These are phyloP conservation scores for Drosophila gunungcola DNA, from an alignment of 1,140 invertebrate genomes.

Conservation along the genomic window DNA sequence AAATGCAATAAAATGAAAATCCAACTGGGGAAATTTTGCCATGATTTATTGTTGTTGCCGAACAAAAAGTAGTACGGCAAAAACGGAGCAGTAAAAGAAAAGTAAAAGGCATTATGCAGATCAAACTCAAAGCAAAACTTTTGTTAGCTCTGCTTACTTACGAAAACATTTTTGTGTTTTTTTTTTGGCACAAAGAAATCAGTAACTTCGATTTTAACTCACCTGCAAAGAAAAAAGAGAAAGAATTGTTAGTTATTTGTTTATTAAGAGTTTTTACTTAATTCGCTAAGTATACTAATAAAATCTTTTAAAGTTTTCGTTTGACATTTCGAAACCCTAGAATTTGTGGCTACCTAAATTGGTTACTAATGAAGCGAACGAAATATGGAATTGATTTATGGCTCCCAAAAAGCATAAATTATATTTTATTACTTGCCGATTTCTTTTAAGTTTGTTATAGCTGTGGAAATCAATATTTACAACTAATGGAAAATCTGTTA, in stretches of 20 bases:
- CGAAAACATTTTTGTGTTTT: constrained; percentile 50
- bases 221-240: constrained; percentile 50
- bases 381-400: constrained; percentile 20
- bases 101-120: constrained; percentile 71
- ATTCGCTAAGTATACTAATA: background rate
- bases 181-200: constrained; percentile 15
- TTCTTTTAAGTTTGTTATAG: background rate
- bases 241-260: constrained; percentile 8
- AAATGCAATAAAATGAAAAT: constrained; percentile 82
- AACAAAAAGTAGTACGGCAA: constrained; percentile 24
- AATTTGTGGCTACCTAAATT: background rate
- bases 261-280: constrained; percentile 7
- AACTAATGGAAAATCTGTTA: constrained; percentile 4
- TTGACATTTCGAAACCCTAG: too few relatives aligned
- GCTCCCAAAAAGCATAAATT: constrained; percentile 5
- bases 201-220: constrained; percentile 29
- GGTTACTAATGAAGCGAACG: background rate
- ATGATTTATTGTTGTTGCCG: constrained; percentile 70
- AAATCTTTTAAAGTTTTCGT: background rate
- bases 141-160: constrained; percentile 48
- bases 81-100: constrained; percentile 18
- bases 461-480: background rate
- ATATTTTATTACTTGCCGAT: background rate
- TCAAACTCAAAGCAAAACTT: constrained; percentile 66
- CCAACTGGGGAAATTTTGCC: constrained; percentile 76